Percentiles rank a stretch among this genome's conserved stretches.
These are phyloP conservation scores for Zapornia atra DNA, from an alignment of 2,113 vertebrate genomes.

Conservation along the genomic window DNA sequence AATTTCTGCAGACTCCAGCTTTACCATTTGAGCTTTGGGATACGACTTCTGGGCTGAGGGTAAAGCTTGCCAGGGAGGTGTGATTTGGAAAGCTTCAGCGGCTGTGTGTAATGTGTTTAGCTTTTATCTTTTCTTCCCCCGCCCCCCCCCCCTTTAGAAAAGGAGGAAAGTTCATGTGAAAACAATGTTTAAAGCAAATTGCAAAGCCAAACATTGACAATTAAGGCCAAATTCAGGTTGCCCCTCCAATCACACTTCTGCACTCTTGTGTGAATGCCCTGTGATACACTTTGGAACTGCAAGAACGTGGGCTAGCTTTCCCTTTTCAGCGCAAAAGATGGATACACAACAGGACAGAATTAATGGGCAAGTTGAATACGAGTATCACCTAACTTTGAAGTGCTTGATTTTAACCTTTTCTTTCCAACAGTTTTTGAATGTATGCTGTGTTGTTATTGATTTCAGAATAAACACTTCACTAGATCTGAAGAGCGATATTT, in stretches of 20 bases:
- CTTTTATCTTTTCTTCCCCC: not conserved
- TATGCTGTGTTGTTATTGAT: not conserved
- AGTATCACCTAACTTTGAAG: not conserved
- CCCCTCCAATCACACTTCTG: constrained; percentile 52
- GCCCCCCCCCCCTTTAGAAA: accelerated
- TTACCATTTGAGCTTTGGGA: too few species aligned
- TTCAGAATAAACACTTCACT: not conserved
- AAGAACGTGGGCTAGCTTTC: not conserved
- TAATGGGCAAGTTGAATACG: not conserved
- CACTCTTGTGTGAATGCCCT: constrained; percentile 46
- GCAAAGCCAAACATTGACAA: not conserved
- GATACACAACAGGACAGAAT: not conserved
- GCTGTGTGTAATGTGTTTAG: not conserved
- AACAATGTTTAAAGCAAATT: not conserved
- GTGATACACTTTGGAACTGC: constrained; percentile 24
- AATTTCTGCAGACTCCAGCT: not conserved
- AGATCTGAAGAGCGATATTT: not conserved
- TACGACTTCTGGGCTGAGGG: not conserved
- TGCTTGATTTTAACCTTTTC: not conserved
- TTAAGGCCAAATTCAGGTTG: not conserved
- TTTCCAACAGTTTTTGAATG: not conserved
- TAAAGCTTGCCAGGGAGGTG: not conserved
- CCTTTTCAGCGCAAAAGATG: not conserved
- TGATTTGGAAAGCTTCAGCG: not conserved
- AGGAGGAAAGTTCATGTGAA: constrained; percentile 18